Base-by-base conservation (phyloP, 1,140 invertebrate genomes). In the Oreohelix idahoensis region DNA sequence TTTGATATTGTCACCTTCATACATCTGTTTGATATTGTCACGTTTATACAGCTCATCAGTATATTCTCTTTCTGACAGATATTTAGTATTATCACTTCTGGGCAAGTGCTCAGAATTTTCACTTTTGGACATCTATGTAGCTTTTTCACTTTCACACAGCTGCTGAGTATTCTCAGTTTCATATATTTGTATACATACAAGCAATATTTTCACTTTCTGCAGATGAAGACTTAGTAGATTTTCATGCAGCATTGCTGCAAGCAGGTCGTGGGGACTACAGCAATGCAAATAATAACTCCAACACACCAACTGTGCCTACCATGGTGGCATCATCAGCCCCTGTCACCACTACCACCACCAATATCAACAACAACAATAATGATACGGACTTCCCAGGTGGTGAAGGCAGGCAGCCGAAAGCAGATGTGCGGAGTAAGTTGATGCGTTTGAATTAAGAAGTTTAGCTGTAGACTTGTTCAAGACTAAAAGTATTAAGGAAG, bases 191-290 rank as follows among this genome's bases (percentile, higher is more conserved):
- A 45, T 45, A 45, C 15, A 8, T 45, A 8, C 42, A 45, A 8
- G 42, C 42, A 45, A 5, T 8, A 45, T 45, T 45, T 8, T 45
- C 15, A 45, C 15, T 45, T 79, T 29, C 83, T 83, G 36, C 82
- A 86, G 97, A 97, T 81, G 97, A 98, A 87, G 97, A 99, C 93
- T 93, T 99, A 0, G 93, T 98, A 63, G 97, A 98, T 88, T 99
- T 99, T 90, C 97, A 98, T 93, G 96, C 96, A 90, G 95, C 95
- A 39, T 82, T 92, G 84, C 93, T 94, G 23, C 94, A 96, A 26
- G 94, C 95, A 77, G 95, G 95, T n/a, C 93, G 93, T 82, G 87
- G 84, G 23, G 89, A 91, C 32, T 91, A 91, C 81, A 89, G 86
- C 75, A 84, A 84, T 45, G 87, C 86, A 70, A 90, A 69, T 94